Percentiles rank a stretch among this genome's conserved stretches.
phyloP scores from a whole-genome alignment of 2,888 invertebrate species.

The Malthinus seriepunctatus region DNA sequence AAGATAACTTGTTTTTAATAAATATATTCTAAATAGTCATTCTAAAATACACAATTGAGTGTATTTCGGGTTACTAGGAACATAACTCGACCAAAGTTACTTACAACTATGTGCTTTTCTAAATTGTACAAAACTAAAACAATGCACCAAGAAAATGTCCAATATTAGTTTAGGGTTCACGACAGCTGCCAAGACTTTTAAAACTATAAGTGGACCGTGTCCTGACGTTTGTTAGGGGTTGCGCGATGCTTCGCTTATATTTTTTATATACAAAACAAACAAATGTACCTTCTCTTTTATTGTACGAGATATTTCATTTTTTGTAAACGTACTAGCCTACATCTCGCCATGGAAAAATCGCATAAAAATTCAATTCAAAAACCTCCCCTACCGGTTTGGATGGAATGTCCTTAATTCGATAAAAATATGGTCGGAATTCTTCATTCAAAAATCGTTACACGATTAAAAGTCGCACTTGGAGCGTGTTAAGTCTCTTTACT shows the following conservation, averaged over 20 bases:
- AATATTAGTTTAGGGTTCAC: slow-evolving; percentile 24
- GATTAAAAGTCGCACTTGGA: too few species aligned
- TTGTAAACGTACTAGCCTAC: too few species aligned
- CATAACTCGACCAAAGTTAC: background rate
- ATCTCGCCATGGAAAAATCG: too few species aligned
- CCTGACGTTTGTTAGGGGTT: slow-evolving; percentile 20
- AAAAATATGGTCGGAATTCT: too few species aligned
- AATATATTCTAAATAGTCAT: background rate
- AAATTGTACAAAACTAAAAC: slow-evolving; percentile 11
- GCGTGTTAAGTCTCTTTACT: too few species aligned
- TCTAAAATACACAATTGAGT: background rate
- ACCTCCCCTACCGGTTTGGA: too few species aligned
- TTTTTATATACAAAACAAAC: slow-evolving; percentile 27
- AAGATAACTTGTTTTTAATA: slow-evolving; percentile 14
- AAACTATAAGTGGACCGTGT: slow-evolving; percentile 21
- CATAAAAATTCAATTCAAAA: too few species aligned
- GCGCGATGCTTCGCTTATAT: slow-evolving; percentile 19
- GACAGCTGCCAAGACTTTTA: slow-evolving; percentile 25
- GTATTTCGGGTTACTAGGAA: background rate
- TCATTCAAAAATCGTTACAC: too few species aligned
- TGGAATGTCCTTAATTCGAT: too few species aligned
- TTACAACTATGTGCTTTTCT: background rate
- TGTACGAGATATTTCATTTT: background rate
- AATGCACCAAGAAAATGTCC: slow-evolving; percentile 7
- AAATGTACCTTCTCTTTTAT: slow-evolving; percentile 25